Evolutionary conservation across 1,140 invertebrate species (phyloP).

Genomic region (Drosophila gunungcola): DNA sequence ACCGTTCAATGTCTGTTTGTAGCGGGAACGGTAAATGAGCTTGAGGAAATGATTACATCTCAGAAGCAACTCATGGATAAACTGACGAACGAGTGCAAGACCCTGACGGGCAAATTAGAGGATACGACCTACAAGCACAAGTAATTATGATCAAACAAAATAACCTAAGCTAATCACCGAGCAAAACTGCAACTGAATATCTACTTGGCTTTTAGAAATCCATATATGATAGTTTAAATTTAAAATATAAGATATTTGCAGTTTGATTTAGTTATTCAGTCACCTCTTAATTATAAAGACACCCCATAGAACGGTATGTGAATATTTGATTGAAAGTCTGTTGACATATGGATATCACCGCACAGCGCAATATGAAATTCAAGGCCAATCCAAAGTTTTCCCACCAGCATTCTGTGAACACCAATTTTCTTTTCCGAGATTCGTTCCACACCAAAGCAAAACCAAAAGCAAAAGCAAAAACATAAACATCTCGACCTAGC

Average conservation of each 20-base stretch:
- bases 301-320: conserved; percentile 26
- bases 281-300: conserved; percentile 3
- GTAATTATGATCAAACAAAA: conserved; percentile 86
- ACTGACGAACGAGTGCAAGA: conserved; percentile 93
- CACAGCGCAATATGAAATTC: conserved; percentile 75
- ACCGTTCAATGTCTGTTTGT: conserved; percentile 85
- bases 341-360: conserved; percentile 39
- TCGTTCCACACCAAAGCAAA: conserved; percentile 50
- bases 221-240: not conserved
- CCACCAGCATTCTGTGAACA: conserved; percentile 40
- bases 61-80: conserved; percentile 95
- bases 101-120: conserved; percentile 93
- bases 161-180: conserved; percentile 8
- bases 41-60: conserved; percentile 93
- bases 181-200: conserved; percentile 4
- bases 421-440: conserved; percentile 65
- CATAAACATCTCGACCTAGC: conserved; percentile 35
- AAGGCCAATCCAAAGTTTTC: conserved; percentile 50
- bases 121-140: conserved; percentile 92
- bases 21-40: conserved; percentile 92
- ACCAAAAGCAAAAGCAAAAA: conserved; percentile 20
- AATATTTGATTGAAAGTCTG: conserved; percentile 29
- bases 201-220: conserved; percentile 1
- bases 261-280: conserved; percentile 36
- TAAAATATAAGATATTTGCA: conserved; percentile 6